Conservation (phyloP, 2,113 vertebrate species). For the Alexandromys fortis region DNA sequence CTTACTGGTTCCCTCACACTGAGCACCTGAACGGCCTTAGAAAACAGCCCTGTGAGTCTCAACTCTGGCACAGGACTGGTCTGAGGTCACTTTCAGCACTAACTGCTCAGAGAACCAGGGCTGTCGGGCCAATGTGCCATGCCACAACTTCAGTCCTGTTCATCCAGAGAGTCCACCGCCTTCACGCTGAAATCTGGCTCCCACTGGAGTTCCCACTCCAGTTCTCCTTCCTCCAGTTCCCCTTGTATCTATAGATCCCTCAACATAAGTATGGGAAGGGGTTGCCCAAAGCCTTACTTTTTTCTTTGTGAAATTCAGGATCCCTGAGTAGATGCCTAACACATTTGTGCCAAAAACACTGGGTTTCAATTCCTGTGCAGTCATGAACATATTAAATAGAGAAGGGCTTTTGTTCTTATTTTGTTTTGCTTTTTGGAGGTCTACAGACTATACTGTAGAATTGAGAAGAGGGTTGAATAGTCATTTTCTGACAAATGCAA, state of each 20-base stretch:
- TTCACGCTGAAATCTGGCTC: not conserved
- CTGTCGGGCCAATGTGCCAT: not conserved
- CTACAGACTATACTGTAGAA: not conserved
- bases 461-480: not conserved
- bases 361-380: not conserved
- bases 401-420: not conserved
- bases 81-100: not conserved
- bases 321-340: constrained; percentile 1
- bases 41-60: not conserved
- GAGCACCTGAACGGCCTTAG: not conserved
- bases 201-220: not conserved
- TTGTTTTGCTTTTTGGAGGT: not conserved
- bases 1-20: not conserved
- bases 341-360: not conserved
- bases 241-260: not conserved
- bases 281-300: not conserved
- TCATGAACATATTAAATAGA: not conserved
- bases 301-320: not conserved
- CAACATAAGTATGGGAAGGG: not conserved
- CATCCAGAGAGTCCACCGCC: not conserved
- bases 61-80: not conserved
- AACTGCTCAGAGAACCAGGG: not conserved
- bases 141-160: not conserved
- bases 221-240: not conserved
- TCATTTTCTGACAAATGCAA: not conserved